Evolutionary conservation across 2,113 vertebrate genomes (phyloP).

Genomic region (Apistogramma diplotaenia): DNA sequence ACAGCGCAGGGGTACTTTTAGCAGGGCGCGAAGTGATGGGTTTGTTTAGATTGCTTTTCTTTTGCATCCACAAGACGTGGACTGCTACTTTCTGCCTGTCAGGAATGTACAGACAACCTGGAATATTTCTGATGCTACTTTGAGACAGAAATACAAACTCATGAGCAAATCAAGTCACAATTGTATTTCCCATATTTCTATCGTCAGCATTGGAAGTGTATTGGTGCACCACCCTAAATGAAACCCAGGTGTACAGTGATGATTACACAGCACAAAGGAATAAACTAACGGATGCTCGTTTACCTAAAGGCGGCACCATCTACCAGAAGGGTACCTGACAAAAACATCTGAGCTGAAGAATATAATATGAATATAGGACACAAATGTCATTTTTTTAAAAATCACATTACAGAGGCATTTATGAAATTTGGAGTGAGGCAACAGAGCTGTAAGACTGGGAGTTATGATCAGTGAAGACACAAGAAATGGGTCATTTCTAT

Average conservation of each 20-base stretch:
- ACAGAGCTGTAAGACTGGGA: constrained; percentile 15
- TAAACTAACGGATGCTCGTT: constrained; percentile 6
- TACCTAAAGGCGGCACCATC: constrained; percentile 5
- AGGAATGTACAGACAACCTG: constrained; percentile 63
- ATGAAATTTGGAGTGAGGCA: neutral
- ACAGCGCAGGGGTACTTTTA: constrained; percentile 61
- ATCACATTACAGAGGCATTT: neutral
- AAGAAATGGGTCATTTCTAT: neutral
- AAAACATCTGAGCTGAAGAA: constrained; percentile 2
- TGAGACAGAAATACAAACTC: constrained; percentile 20
- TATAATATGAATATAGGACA: neutral
- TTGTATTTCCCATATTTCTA: constrained; percentile 9
- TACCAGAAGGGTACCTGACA: neutral
- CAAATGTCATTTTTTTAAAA: neutral
- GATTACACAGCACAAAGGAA: neutral
- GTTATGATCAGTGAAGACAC: neutral
- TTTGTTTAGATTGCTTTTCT: constrained; percentile 25
- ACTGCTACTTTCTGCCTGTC: constrained; percentile 43
- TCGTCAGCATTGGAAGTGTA: neutral
- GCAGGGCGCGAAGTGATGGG: constrained; percentile 34
- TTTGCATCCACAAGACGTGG: constrained; percentile 33
- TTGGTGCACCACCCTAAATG: constrained; percentile 33
- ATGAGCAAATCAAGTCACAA: neutral
- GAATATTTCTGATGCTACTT: constrained; percentile 37
- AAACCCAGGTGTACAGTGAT: constrained; percentile 23